Evolutionary conservation across 2,888 invertebrate species (phyloP).

Genomic region (Cosmia trapezina): DNA sequence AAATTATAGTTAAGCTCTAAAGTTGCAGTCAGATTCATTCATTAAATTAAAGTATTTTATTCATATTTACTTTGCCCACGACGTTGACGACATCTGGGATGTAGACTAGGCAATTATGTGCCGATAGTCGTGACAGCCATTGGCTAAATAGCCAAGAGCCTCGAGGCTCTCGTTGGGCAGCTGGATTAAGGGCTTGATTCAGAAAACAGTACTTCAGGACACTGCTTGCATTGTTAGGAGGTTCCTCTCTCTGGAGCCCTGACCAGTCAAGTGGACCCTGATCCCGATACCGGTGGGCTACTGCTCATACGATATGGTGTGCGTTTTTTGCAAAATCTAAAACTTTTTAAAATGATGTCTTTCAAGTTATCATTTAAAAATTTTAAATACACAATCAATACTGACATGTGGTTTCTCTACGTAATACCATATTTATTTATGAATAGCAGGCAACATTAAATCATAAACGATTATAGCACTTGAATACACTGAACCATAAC

Average conservation of each 20-base stretch:
- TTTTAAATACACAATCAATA: not conserved
- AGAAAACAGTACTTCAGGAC: not conserved
- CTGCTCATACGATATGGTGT: not conserved
- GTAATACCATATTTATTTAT: slow-evolving; percentile 20
- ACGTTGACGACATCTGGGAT: not conserved
- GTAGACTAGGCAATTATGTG: not conserved
- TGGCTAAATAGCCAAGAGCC: not conserved
- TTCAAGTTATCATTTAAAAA: not conserved
- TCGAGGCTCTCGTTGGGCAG: not conserved
- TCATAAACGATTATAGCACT: slow-evolving; percentile 4
- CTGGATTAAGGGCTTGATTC: not conserved
- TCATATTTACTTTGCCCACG: not conserved
- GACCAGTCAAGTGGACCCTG: not conserved
- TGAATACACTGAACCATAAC: slow-evolving; percentile 9
- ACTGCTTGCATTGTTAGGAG: not conserved
- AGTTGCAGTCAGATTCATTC: not conserved
- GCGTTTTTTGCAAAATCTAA: not conserved
- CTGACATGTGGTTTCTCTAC: slow-evolving; percentile 4
- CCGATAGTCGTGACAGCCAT: not conserved
- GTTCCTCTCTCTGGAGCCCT: not conserved
- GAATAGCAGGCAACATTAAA: slow-evolving; percentile 7
- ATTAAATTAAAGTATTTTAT: not conserved
- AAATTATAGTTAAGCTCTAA: not conserved
- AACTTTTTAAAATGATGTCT: rapidly evolving
- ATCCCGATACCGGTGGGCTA: not conserved